Percentiles rank a stretch among this genome's conserved stretches.
Conservation (phyloP, 1,140 invertebrate species). For the Trigoniulus corallinus region DNA sequence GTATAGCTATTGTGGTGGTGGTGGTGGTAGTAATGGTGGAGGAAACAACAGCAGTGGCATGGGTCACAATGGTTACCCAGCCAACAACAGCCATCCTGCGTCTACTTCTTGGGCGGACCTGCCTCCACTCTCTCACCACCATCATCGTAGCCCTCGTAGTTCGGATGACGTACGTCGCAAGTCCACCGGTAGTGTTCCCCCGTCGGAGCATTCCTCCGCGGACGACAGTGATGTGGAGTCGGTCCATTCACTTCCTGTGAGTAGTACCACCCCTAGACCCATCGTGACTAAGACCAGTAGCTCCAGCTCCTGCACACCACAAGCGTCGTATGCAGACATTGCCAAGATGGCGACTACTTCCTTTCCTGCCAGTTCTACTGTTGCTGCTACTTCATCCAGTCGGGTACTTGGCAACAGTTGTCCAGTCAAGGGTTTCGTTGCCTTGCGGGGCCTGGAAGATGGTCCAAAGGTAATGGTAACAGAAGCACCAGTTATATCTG, state of each 20-base stretch:
- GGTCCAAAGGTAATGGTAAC: no score
- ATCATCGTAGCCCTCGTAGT: background rate
- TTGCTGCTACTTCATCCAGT: background rate
- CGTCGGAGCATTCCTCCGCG: constrained; percentile 42
- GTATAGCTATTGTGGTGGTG: no score
- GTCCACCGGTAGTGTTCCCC: constrained; percentile 40
- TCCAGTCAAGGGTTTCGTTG: background rate
- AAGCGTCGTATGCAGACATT: constrained; percentile 56
- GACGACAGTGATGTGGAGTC: constrained; percentile 50
- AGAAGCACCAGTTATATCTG: no score
- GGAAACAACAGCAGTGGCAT: background rate
- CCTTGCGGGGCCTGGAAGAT: background rate
- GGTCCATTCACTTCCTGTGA: constrained; percentile 49
- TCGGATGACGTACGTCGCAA: constrained; percentile 23
- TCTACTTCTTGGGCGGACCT: background rate
- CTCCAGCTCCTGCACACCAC: constrained; percentile 35
- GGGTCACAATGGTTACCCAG: background rate
- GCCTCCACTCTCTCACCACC: background rate
- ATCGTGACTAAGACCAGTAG: constrained; percentile 17
- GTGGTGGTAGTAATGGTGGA: no score
- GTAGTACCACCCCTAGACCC: constrained; percentile 29
- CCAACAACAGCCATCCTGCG: background rate
- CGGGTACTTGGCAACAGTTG: background rate
- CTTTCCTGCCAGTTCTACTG: background rate
- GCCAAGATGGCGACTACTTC: constrained; percentile 33